These are phyloP conservation scores for Acridotheres tristis DNA, from an alignment of 2,797 vertebrate species.

Conservation along the genomic window DNA sequence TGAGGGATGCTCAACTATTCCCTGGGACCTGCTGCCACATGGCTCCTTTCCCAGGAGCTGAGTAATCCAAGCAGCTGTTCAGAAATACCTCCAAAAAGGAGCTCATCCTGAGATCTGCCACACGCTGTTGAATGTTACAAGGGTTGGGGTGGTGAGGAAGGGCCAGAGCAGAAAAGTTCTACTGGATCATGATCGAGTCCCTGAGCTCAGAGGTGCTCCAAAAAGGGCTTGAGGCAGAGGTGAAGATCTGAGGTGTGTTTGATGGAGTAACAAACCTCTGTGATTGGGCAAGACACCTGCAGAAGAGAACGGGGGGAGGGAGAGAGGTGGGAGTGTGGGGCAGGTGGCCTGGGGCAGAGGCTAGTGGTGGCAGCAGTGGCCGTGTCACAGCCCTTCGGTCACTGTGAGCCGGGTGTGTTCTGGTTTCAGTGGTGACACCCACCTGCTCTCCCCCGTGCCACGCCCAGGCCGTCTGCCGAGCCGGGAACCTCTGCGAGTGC, in stretches of 20 bases:
- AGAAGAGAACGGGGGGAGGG: neutral
- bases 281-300: neutral
- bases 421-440: constrained; percentile 73
- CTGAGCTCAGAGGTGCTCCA: neutral
- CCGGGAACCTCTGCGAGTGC: constrained; percentile 83
- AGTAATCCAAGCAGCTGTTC: neutral
- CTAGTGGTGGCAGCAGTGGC: neutral
- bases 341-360: neutral
- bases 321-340: neutral
- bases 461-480: constrained; percentile 80
- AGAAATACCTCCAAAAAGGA: neutral
- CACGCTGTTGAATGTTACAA: neutral
- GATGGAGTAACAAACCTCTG: neutral
- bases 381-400: neutral
- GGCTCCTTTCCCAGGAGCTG: neutral
- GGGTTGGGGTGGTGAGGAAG: neutral
- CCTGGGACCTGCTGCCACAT: rapidly evolving
- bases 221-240: neutral
- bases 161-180: neutral
- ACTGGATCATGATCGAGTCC: neutral
- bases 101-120: neutral
- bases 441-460: constrained; percentile 84
- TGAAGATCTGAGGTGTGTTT: neutral
- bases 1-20: constrained; percentile 42
- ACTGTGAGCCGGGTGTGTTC: neutral